These are phyloP conservation scores for Musca vetustissima DNA, from an alignment of 1,140 invertebrate species.

Conservation along the genomic window DNA sequence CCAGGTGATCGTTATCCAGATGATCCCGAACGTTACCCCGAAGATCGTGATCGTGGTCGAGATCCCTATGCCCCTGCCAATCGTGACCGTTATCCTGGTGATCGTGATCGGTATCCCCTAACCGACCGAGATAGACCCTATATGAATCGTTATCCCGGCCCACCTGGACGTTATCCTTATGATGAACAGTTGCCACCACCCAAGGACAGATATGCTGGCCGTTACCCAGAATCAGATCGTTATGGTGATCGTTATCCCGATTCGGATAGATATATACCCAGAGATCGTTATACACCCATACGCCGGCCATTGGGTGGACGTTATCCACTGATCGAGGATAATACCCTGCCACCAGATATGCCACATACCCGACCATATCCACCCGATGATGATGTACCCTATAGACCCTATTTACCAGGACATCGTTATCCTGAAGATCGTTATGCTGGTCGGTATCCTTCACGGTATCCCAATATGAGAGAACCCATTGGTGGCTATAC, in stretches of 20 bases:
- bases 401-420: slow-evolving; percentile 43
- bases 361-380: slow-evolving; percentile 49
- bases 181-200: slow-evolving; percentile 34
- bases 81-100: slow-evolving; percentile 45
- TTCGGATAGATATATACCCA: slow-evolving; percentile 37
- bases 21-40: slow-evolving; percentile 43
- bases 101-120: slow-evolving; percentile 50
- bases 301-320: slow-evolving; percentile 56
- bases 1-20: slow-evolving; percentile 45
- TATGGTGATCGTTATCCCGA: slow-evolving; percentile 39
- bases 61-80: slow-evolving; percentile 52
- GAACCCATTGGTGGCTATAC: slow-evolving; percentile 47
- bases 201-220: slow-evolving; percentile 37
- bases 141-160: slow-evolving; percentile 56
- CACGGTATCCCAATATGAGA: slow-evolving; percentile 44
- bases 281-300: slow-evolving; percentile 47
- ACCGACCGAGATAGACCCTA: slow-evolving; percentile 30
- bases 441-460: slow-evolving; percentile 42
- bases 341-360: slow-evolving; percentile 43
- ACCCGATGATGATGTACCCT: slow-evolving; percentile 43
- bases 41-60: slow-evolving; percentile 45
- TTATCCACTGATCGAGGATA: slow-evolving; percentile 48
- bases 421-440: slow-evolving; percentile 47
- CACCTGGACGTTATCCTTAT: slow-evolving; percentile 37
- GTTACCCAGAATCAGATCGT: slow-evolving; percentile 33